Evolutionary conservation across 2,888 invertebrate genomes (phyloP).

Genomic region (Phytoseiulus persimilis): DNA sequence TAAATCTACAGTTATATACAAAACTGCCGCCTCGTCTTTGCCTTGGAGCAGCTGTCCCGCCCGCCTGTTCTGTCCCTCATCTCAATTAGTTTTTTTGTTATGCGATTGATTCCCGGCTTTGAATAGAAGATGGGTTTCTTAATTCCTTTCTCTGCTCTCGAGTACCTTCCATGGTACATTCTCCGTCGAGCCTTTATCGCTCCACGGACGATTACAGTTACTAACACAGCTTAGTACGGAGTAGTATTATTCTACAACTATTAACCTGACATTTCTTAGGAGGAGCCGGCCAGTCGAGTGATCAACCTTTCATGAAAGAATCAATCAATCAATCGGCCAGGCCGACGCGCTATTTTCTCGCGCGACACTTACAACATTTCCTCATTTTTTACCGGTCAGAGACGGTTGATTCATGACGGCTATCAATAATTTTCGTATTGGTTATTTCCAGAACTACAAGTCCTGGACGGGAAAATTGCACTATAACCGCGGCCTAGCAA

Average conservation of each 20-base stretch:
- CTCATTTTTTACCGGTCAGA: too few relatives aligned
- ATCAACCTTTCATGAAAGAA: background rate
- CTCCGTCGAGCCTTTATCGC: background rate
- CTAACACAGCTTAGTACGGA: background rate
- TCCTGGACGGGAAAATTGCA: background rate
- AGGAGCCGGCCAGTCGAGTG: background rate
- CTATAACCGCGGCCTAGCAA: background rate
- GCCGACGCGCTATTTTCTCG: too few relatives aligned
- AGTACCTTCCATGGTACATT: background rate
- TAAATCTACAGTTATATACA: background rate
- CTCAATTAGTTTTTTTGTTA: background rate
- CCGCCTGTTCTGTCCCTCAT: background rate
- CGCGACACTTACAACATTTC: too few relatives aligned
- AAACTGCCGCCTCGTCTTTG: background rate
- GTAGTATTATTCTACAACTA: background rate
- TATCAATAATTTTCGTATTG: too few relatives aligned
- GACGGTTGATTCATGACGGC: too few relatives aligned
- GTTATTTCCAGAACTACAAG: background rate
- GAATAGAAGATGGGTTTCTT: background rate
- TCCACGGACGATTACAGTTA: background rate
- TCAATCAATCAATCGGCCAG: too few relatives aligned
- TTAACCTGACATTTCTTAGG: background rate
- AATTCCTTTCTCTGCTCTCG: background rate
- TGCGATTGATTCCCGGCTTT: background rate
- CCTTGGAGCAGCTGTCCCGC: background rate